Conservation (phyloP, 1,140 invertebrate genomes). For the Whitmania pigra region DNA sequence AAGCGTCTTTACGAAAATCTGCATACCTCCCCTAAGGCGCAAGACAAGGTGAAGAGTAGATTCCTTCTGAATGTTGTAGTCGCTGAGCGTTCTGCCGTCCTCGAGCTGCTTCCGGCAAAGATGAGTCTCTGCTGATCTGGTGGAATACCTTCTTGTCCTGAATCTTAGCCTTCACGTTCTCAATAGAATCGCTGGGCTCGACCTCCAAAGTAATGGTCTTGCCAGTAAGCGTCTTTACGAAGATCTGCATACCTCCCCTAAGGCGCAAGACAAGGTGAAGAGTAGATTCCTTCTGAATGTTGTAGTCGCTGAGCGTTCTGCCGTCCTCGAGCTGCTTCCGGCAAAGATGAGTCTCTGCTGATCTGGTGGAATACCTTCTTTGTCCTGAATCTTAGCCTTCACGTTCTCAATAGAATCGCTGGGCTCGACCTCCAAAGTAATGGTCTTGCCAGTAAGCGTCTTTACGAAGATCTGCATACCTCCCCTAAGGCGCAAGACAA, state of each 20-base stretch:
- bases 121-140: slow-evolving; percentile 49
- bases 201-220: slow-evolving; percentile 49
- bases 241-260: slow-evolving; percentile 25
- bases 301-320: slow-evolving; percentile 37
- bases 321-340: slow-evolving; percentile 59
- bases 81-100: slow-evolving; percentile 52
- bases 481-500: no score
- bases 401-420: slow-evolving; percentile 42
- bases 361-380: slow-evolving; percentile 44
- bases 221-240: slow-evolving; percentile 38
- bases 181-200: slow-evolving; percentile 42
- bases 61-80: slow-evolving; percentile 1
- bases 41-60: neutral
- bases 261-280: no score
- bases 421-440: slow-evolving; percentile 46
- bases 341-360: slow-evolving; percentile 55
- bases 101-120: slow-evolving; percentile 57
- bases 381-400: slow-evolving; percentile 43
- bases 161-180: slow-evolving; percentile 43
- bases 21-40: no score
- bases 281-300: slow-evolving; percentile 8
- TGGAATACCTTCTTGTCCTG: slow-evolving; percentile 43
- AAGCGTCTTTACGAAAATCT: slow-evolving; percentile 30
- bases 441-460: slow-evolving; percentile 46
- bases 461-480: slow-evolving; percentile 25